These are phyloP conservation scores for Megaceryle torquata DNA, from an alignment of 2,113 vertebrate genomes.

Conservation along the genomic window DNA sequence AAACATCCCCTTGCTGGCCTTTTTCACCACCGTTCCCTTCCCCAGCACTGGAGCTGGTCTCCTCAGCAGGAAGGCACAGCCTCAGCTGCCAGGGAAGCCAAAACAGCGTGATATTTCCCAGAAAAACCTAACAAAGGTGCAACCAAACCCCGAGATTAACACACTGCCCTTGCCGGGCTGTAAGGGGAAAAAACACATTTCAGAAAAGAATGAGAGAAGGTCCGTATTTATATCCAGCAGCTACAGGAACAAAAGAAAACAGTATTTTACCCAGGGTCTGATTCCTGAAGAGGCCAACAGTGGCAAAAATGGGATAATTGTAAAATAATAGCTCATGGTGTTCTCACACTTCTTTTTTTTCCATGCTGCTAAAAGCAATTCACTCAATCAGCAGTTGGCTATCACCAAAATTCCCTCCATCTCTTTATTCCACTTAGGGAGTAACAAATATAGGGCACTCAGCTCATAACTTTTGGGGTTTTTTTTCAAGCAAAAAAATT, in stretches of 20 bases:
- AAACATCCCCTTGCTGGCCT: too few species aligned
- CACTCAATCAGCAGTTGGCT: slow-evolving; percentile 30
- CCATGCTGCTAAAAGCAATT: slow-evolving; percentile 16
- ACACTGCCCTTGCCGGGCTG: neutral
- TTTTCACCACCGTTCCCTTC: too few species aligned
- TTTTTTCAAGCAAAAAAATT: slow-evolving; percentile 58
- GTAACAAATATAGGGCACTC: slow-evolving; percentile 63
- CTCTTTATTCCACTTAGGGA: slow-evolving; percentile 61
- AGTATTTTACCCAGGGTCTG: neutral
- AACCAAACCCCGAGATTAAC: neutral
- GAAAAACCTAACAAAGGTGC: neutral
- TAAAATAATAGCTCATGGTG: slow-evolving; percentile 31
- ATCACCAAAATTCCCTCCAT: slow-evolving; percentile 41
- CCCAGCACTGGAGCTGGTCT: too few species aligned
- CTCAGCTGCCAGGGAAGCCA: neutral
- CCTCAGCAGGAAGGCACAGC: neutral
- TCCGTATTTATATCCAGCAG: neutral
- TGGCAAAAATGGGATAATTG: slow-evolving; percentile 58
- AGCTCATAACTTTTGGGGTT: slow-evolving; percentile 41
- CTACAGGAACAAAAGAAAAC: neutral
- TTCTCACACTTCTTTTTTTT: slow-evolving; percentile 23
- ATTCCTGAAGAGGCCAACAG: slow-evolving; percentile 17
- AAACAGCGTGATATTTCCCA: neutral
- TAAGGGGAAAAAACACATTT: neutral
- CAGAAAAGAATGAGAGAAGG: neutral